These are phyloP conservation scores for Paedocypris micromegethes DNA, from an alignment of 2,797 vertebrate species.

Conservation along the genomic window DNA sequence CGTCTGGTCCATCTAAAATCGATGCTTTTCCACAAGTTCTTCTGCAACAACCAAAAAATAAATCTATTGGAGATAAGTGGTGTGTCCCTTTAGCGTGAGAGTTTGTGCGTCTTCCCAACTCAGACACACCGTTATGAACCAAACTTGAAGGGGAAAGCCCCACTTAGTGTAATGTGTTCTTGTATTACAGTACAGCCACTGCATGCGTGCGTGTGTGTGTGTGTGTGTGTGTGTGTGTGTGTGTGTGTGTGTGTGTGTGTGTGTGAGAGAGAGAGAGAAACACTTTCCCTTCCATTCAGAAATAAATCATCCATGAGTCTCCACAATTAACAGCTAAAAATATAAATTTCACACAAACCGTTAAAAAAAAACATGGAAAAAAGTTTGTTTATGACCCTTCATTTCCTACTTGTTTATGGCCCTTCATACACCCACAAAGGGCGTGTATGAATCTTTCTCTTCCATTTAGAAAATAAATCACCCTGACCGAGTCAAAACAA, in stretches of 20 bases:
- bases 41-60: constrained; percentile 14
- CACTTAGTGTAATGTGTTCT: constrained; percentile 34
- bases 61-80: constrained; percentile 26
- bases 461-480: too few species aligned
- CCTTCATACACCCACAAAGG: constrained; percentile 9
- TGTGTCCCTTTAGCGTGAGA: constrained; percentile 33
- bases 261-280: constrained; percentile 3
- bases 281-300: too few species aligned
- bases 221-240: too few species aligned
- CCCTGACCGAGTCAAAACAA: too few species aligned
- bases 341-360: too few species aligned
- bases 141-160: constrained; percentile 25
- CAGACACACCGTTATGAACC: constrained; percentile 10
- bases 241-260: too few species aligned
- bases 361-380: too few species aligned
- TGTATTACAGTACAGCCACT: constrained; percentile 32
- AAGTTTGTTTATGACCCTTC: too few species aligned
- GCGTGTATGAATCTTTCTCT: neutral
- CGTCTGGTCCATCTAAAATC: neutral
- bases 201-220: constrained; percentile 7
- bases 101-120: constrained; percentile 13
- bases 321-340: too few species aligned
- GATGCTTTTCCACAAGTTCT: constrained; percentile 9
- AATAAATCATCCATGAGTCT: too few species aligned
- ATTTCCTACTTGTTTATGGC: too few species aligned